Evolutionary conservation across 2,888 invertebrate species (phyloP), one percentile per base, ranked within the genome.

Genomic region (Malthinus seriepunctatus): DNA sequence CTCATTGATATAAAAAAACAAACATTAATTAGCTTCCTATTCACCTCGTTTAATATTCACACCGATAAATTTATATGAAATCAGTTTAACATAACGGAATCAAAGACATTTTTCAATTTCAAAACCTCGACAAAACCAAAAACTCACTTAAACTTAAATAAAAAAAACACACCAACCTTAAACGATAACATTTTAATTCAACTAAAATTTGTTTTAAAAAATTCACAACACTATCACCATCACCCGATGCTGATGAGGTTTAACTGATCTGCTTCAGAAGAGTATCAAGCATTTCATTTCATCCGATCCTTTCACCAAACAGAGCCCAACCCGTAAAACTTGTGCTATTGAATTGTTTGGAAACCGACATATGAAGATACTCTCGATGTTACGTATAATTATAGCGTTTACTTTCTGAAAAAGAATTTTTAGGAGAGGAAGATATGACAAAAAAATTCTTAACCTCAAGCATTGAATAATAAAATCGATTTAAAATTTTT

Each of bases 221-320:
- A 66, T 61, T 53, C 56, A 52, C 47, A 63, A 55, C 71, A 70
- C 73, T 70, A 69, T 71, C 72, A 72, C 73, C 66, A 69, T 44
- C 62, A 58, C 60, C 58, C 60, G 68, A 68, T 66, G 67, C 66
- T 67, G 68, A 68, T 67, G 71, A 69, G n/a, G 39, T n/a, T 15
- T 42, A 42, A 72, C 73, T 75, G 76, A 71, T 75, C 74, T 71
- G 70, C 73, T 72, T 71, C 71, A 75, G 73, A 76, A 76, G 73
- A 75, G 75, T 73, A 75, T 72, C 72, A 5, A 72, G 73, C 70
- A 72, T 74, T 75, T 75, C 76, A 75, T 76, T 73, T 71, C 68
- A 63, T 69, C 70, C 67, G 66, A 51, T 73, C 75, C 75, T 76
- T 76, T 76, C 75, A 76, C 75, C 74, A 69, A 23, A 23, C 23